These are phyloP conservation scores for Hirudo medicinalis DNA, from an alignment of 1,140 invertebrate genomes.

Conservation along the genomic window DNA sequence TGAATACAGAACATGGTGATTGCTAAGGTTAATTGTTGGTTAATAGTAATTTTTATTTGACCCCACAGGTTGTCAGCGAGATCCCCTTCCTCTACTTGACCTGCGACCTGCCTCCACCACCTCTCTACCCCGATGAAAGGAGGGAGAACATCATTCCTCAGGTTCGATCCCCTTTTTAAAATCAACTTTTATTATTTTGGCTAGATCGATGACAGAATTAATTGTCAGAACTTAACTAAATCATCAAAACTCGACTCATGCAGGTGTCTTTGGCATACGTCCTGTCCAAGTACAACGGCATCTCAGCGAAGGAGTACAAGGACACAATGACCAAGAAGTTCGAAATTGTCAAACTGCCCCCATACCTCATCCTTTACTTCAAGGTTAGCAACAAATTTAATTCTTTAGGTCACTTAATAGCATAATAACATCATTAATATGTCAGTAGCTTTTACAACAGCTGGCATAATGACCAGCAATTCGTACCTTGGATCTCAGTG, in stretches of 20 bases:
- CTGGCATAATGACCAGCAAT: too few relatives aligned
- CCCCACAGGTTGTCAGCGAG: slow-evolving; percentile 33
- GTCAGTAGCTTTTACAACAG: too few relatives aligned
- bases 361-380: slow-evolving; percentile 93
- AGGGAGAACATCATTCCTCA: slow-evolving; percentile 97
- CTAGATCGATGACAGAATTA: neutral
- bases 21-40: neutral
- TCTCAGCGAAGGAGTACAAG: slow-evolving; percentile 91
- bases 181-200: neutral
- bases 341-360: slow-evolving; percentile 82
- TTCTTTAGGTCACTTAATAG: neutral
- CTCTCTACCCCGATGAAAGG: slow-evolving; percentile 90
- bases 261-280: slow-evolving; percentile 84
- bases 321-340: slow-evolving; percentile 95
- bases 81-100: slow-evolving; percentile 90
- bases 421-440: too few relatives aligned
- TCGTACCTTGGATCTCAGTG: too few relatives aligned
- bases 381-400: slow-evolving; percentile 49
- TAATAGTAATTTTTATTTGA: neutral
- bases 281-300: slow-evolving; percentile 88
- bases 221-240: too few relatives aligned
- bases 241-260: too few relatives aligned
- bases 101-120: slow-evolving; percentile 87
- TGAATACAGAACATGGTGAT: too few relatives aligned
- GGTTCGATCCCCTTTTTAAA: slow-evolving; percentile 24